Base-by-base conservation (phyloP, 2,797 vertebrate species). In the Silurus aristotelis region DNA sequence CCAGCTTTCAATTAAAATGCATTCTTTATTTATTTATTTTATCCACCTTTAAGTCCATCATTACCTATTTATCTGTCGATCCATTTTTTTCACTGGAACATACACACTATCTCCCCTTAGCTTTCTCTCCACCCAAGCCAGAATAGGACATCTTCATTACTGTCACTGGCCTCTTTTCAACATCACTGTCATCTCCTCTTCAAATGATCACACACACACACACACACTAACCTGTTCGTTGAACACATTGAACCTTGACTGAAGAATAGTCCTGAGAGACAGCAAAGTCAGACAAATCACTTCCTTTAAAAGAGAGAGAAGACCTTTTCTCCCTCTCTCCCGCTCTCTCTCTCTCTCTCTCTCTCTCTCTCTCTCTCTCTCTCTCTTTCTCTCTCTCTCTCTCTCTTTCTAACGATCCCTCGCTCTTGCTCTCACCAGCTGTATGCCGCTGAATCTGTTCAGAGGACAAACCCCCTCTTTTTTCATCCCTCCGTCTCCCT, bases 401-500 rank as follows among this genome's bases (percentile, higher is more conserved):
- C 83, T 60, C 80, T 86, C 63, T 48, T 27, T 85, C 55, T 85
- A 68, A 55, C 75, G 48, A 87, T 88, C 85, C 64, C 82, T 86
- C 67, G 15, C 85, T 86, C 60, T 83, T 67, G 75, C 71, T 71
- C 86, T 88, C 82, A 83, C 87, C 88, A 90, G 89, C 89, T 90
- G 88, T 89, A 87, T 55, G 60, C 61, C 1, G 61, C 84, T 87
- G 88, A 90, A 85, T 90, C 88, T 88, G 82, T 88, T 88, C 88
- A 90, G 87, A 90, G 89, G 87, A 90, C 89, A 89, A 86, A 86
- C 87, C 86, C 78, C 82, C 83, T 87, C 87, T 87, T 86, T 89
- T 88, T 90, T 84, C 85, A 81, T 78, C 19, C 76, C 76, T 78
- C 76, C 20, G 56, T 78, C 76, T 78, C 48, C 43, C 64, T 80